A percentile compares a stretch with the other conserved stretches of the same genome.
These are phyloP conservation scores for Gnathonemus longibarbis DNA, from an alignment of 2,113 vertebrate species.

Conservation along the genomic window DNA sequence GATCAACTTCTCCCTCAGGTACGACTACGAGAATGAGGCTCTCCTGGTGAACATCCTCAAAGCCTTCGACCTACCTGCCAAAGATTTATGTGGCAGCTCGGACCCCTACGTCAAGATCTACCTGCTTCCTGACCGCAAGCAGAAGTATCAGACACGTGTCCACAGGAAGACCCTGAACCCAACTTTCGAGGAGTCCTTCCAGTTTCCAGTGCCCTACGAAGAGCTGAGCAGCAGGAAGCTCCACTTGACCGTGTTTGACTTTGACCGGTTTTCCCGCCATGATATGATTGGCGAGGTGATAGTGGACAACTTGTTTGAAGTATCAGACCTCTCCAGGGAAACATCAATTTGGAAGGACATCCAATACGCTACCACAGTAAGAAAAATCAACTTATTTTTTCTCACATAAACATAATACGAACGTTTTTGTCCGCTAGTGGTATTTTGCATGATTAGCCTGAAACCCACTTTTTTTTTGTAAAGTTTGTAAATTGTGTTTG, in stretches of 20 bases:
- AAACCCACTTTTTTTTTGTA: neutral
- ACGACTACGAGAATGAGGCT: slow-evolving; percentile 86
- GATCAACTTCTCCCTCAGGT: slow-evolving; percentile 93
- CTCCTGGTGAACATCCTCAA: slow-evolving; percentile 84
- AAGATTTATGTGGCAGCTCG: slow-evolving; percentile 96
- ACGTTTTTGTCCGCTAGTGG: neutral
- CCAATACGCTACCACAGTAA: slow-evolving; percentile 69
- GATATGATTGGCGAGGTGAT: slow-evolving; percentile 80
- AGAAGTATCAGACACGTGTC: slow-evolving; percentile 95
- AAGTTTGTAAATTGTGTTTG: neutral
- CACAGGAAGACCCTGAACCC: slow-evolving; percentile 97
- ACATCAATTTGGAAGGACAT: slow-evolving; percentile 78
- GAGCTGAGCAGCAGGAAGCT: slow-evolving; percentile 67
- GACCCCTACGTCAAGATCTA: slow-evolving; percentile 98
- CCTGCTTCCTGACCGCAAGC: slow-evolving; percentile 91
- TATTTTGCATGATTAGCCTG: neutral
- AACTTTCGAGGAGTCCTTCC: slow-evolving; percentile 87
- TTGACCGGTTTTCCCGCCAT: slow-evolving; percentile 75
- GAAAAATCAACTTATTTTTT: slow-evolving; percentile 21
- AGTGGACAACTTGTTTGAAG: slow-evolving; percentile 73
- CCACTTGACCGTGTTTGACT: slow-evolving; percentile 76
- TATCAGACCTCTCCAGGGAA: slow-evolving; percentile 69
- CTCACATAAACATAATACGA: neutral
- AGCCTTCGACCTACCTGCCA: slow-evolving; percentile 89
- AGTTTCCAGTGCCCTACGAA: slow-evolving; percentile 77